Percentiles rank a stretch among this genome's conserved stretches.
phyloP scores from a whole-genome alignment of 2,113 vertebrate genomes.

The Proterorhinus semilunaris region DNA sequence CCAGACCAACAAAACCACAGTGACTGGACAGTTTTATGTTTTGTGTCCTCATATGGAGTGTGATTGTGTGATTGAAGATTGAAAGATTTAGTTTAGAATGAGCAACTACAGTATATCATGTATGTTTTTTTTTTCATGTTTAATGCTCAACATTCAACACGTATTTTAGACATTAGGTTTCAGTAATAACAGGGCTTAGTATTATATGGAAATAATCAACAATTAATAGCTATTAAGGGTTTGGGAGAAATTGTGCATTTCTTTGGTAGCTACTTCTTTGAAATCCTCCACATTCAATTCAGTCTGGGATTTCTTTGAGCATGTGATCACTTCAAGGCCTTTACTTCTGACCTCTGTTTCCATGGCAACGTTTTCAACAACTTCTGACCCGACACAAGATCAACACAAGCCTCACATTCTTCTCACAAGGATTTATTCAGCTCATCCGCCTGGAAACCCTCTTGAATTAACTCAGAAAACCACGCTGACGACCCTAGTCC shows the following conservation, averaged over 20 bases:
- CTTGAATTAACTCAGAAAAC: neutral
- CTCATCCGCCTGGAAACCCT: slow-evolving; percentile 24
- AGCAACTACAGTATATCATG: too few species aligned
- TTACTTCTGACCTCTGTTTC: neutral
- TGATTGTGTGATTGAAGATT: neutral
- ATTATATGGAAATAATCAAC: neutral
- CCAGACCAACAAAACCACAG: neutral
- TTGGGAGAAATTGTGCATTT: neutral
- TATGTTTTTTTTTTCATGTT: too few species aligned
- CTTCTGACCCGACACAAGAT: neutral
- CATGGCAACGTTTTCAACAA: neutral
- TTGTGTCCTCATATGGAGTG: neutral
- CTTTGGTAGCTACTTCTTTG: neutral
- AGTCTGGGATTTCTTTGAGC: neutral
- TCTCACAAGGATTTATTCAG: slow-evolving; percentile 18
- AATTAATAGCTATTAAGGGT: neutral
- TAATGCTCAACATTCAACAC: too few species aligned
- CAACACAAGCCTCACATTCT: slow-evolving; percentile 9
- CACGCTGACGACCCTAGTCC: too few species aligned
- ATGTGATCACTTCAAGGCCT: neutral
- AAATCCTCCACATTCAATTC: neutral
- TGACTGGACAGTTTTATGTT: neutral
- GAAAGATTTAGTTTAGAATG: too few species aligned
- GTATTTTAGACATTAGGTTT: too few species aligned
- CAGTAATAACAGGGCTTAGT: too few species aligned